Percentiles rank a stretch among this genome's conserved stretches.
Conservation (phyloP, 2,888 invertebrate genomes). For the Lacanobia oleracea region DNA sequence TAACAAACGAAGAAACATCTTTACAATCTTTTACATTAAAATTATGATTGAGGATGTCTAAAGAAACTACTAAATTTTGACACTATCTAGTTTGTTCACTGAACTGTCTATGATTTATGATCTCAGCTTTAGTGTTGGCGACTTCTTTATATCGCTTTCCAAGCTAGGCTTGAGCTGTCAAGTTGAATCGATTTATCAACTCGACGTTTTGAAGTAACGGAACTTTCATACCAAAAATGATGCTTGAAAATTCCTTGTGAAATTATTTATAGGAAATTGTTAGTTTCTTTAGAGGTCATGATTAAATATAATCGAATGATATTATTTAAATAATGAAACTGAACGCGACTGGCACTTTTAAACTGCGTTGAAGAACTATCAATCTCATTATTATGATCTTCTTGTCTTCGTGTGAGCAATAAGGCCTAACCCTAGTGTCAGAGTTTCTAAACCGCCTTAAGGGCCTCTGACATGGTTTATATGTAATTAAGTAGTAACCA, state of each 20-base stretch:
- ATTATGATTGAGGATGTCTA: neutral
- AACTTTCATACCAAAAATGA: neutral
- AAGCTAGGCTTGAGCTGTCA: conserved; percentile 18
- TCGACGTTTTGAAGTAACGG: conserved; percentile 9
- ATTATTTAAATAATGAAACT: no score
- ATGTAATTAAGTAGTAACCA: no score
- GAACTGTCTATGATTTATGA: conserved; percentile 36
- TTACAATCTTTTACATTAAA: neutral
- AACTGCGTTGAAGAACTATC: no score
- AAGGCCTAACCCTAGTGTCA: no score
- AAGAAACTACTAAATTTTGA: conserved; percentile 24
- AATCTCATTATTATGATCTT: no score
- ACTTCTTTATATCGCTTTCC: conserved; percentile 28
- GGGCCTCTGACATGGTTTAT: no score
- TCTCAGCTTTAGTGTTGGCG: conserved; percentile 12
- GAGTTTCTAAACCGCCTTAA: no score
- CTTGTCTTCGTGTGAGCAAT: no score
- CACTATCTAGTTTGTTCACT: conserved; percentile 39
- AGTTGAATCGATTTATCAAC: conserved; percentile 46
- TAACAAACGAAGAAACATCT: neutral
- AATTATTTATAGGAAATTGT: neutral
- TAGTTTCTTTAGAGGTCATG: no score
- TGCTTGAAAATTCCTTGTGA: neutral
- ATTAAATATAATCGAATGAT: no score
- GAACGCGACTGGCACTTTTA: no score